Evolutionary conservation across 2,797 vertebrate genomes (phyloP).

Genomic region (Propithecus deckenii): DNA sequence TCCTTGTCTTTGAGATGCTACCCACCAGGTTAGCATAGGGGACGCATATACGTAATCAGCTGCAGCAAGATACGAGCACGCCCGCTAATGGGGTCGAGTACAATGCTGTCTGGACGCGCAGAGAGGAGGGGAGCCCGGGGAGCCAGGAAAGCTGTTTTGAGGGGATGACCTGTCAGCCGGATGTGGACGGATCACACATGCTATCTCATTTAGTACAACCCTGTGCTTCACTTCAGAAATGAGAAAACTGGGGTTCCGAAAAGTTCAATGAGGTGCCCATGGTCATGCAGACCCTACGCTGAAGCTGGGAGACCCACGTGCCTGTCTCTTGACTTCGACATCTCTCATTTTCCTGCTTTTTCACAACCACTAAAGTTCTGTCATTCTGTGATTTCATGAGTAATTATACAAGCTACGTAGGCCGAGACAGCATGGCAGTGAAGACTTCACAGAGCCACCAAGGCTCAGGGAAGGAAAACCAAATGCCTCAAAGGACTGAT

Average conservation of each 20-base stretch:
- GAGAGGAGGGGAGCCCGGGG: background rate
- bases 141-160: background rate
- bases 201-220: background rate
- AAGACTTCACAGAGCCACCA: accelerated
- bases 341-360: too few species aligned
- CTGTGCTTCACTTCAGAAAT: background rate
- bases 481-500: background rate
- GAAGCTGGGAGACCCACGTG: accelerated
- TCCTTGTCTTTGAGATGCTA: background rate
- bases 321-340: background rate
- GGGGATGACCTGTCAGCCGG: background rate
- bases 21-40: too few species aligned
- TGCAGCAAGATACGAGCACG: accelerated
- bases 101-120: accelerated
- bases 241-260: background rate
- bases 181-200: accelerated
- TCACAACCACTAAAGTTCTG: accelerated
- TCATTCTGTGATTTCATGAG: background rate
- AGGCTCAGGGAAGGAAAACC: background rate
- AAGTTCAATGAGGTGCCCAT: background rate
- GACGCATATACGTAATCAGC: accelerated
- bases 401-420: accelerated
- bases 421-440: too few species aligned
- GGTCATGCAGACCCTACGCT: background rate
- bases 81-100: accelerated